phyloP scores from a whole-genome alignment of 2,888 invertebrate genomes.

The Melieria crassipennis region DNA sequence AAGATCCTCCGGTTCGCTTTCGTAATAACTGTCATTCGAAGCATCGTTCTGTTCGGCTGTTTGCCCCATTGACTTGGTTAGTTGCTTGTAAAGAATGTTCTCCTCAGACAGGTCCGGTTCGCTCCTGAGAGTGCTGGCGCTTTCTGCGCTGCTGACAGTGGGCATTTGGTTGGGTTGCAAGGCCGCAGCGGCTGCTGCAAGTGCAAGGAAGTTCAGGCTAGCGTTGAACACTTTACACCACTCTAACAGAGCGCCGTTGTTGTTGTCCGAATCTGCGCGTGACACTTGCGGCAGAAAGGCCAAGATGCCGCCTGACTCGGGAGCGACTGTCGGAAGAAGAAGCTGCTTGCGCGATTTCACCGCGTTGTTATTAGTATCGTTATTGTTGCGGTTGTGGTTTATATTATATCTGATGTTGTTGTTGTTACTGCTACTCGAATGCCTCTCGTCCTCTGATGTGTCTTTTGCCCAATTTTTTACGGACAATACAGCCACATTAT shows the following conservation, averaged over 20 bases:
- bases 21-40: conserved; percentile 56
- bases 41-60: conserved; percentile 50
- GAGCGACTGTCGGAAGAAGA: conserved; percentile 8
- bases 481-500: conserved; percentile 50
- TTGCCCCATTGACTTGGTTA: conserved; percentile 67
- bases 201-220: conserved; percentile 56
- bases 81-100: conserved; percentile 72
- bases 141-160: conserved; percentile 32
- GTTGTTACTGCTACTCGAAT: conserved; percentile 29
- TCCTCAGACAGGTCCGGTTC: conserved; percentile 66
- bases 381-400: conserved; percentile 29
- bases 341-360: conserved; percentile 39
- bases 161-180: conserved; percentile 43
- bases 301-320: conserved; percentile 26
- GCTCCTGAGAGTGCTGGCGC: neutral
- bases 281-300: conserved; percentile 29
- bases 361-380: conserved; percentile 47
- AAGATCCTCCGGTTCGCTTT: conserved; percentile 63
- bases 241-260: conserved; percentile 58
- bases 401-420: conserved; percentile 17
- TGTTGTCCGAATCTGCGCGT: neutral
- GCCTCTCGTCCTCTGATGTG: conserved; percentile 44
- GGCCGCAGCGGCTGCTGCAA: conserved; percentile 55
- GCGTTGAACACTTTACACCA: conserved; percentile 78
- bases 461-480: conserved; percentile 63